These are phyloP conservation scores for western clawed frog (Xenopus tropicalis) DNA, from an alignment of 2,113 vertebrate genomes.

Conservation along the genomic window DNA sequence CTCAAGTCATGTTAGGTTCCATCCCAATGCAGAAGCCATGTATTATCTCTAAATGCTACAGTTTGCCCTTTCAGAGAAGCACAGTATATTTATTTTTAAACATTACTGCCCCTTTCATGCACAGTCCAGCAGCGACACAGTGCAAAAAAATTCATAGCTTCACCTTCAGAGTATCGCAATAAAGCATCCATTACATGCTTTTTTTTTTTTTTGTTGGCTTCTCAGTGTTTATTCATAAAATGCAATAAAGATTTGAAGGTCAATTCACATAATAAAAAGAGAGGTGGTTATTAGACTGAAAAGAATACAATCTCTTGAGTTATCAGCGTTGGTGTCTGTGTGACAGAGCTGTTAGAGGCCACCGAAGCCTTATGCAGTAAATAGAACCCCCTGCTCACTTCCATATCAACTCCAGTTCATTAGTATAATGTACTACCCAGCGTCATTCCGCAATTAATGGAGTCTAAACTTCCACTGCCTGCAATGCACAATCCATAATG, in stretches of 20 bases:
- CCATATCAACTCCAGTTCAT: slow-evolving; percentile 40
- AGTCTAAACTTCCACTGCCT: slow-evolving; percentile 28
- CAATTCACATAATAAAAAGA: slow-evolving; percentile 19
- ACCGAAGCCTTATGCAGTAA: slow-evolving; percentile 14
- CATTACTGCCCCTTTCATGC: neutral
- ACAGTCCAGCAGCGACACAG: neutral
- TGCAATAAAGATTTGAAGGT: slow-evolving; percentile 39
- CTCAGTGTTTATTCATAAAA: slow-evolving; percentile 32
- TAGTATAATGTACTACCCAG: slow-evolving; percentile 39
- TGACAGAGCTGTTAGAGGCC: slow-evolving; percentile 21
- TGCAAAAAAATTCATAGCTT: neutral
- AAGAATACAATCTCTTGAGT: slow-evolving; percentile 20
- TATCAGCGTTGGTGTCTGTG: slow-evolving; percentile 25
- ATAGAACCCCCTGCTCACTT: slow-evolving; percentile 34
- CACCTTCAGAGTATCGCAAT: neutral
- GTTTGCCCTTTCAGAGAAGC: neutral
- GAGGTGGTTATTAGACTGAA: slow-evolving; percentile 27
- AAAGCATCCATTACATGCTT: slow-evolving; percentile 15
- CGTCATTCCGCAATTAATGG: slow-evolving; percentile 26
- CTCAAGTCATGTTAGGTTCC: too few relatives aligned
- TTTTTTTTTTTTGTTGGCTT: neutral
- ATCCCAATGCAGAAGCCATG: neutral
- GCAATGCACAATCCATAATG: slow-evolving; percentile 34
- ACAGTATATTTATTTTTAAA: neutral
- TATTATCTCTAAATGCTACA: neutral